Evolutionary conservation across 1,140 invertebrate genomes (phyloP).

Genomic region (Neotoxoptera formosana): DNA sequence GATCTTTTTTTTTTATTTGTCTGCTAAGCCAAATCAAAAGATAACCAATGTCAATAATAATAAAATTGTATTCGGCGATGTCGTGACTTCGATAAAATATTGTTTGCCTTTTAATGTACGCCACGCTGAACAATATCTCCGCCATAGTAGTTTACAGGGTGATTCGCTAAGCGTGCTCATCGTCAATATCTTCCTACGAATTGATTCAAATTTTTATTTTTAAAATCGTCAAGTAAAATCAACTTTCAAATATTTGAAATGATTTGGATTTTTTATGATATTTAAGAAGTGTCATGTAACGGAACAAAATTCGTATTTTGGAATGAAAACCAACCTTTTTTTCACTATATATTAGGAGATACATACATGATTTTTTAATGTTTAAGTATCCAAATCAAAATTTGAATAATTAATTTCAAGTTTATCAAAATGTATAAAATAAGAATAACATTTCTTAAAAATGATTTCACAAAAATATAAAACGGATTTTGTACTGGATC

Average conservation of each 20-base stretch:
- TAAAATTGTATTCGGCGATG: not conserved
- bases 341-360: too few relatives aligned
- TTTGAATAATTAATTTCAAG: too few relatives aligned
- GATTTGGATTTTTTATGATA: not conserved
- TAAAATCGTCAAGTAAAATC: not conserved
- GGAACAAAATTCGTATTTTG: too few relatives aligned
- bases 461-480: too few relatives aligned
- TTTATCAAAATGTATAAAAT: too few relatives aligned
- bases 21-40: not conserved
- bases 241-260: too few relatives aligned
- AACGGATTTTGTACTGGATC: too few relatives aligned
- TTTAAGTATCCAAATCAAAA: too few relatives aligned
- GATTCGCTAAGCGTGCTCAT: not conserved
- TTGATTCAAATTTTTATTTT: not conserved
- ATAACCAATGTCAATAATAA: not conserved
- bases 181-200: not conserved
- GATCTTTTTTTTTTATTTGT: not conserved
- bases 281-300: not conserved
- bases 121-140: not conserved
- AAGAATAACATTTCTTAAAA: too few relatives aligned
- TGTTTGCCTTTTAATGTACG: not conserved
- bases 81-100: not conserved
- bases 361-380: too few relatives aligned
- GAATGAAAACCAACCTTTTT: too few relatives aligned
- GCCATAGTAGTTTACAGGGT: not conserved